phyloP scores from a whole-genome alignment of 2,888 invertebrate species.

The Slavum lentiscoides region DNA sequence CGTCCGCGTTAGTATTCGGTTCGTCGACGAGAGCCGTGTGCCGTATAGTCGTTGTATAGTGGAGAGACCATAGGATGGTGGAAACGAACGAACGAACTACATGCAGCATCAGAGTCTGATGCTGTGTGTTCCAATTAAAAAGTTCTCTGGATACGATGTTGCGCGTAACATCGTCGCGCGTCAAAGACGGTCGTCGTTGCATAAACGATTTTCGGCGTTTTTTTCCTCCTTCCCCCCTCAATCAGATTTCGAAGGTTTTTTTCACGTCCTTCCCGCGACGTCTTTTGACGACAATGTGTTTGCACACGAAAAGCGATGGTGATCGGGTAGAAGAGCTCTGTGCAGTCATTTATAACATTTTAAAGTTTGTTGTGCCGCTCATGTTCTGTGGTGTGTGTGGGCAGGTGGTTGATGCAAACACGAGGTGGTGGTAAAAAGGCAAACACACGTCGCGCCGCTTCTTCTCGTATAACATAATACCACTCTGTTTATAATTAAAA shows the following conservation, averaged over 20 bases:
- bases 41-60: too few species aligned
- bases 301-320: too few species aligned
- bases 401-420: slow-evolving; percentile 15
- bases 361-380: neutral
- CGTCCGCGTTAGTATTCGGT: neutral
- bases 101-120: neutral
- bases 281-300: neutral
- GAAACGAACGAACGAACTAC: too few species aligned
- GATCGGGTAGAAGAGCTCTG: neutral
- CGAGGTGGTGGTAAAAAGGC: slow-evolving; percentile 26
- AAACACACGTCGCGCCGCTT: slow-evolving; percentile 5
- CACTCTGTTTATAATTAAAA: slow-evolving; percentile 46
- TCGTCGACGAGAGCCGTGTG: neutral
- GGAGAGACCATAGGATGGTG: too few species aligned
- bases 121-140: slow-evolving; percentile 42
- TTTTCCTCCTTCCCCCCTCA: neutral
- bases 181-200: slow-evolving; percentile 24
- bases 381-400: slow-evolving; percentile 4
- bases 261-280: neutral
- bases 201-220: slow-evolving; percentile 35
- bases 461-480: too few species aligned
- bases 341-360: neutral
- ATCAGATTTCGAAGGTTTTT: too few species aligned
- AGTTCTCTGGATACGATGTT: slow-evolving; percentile 14
- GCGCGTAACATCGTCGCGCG: neutral